A percentile compares a stretch with the other conserved stretches of the same genome.
These are phyloP conservation scores for Quadriops clusia DNA, from an alignment of 2,888 invertebrate species.

Conservation along the genomic window DNA sequence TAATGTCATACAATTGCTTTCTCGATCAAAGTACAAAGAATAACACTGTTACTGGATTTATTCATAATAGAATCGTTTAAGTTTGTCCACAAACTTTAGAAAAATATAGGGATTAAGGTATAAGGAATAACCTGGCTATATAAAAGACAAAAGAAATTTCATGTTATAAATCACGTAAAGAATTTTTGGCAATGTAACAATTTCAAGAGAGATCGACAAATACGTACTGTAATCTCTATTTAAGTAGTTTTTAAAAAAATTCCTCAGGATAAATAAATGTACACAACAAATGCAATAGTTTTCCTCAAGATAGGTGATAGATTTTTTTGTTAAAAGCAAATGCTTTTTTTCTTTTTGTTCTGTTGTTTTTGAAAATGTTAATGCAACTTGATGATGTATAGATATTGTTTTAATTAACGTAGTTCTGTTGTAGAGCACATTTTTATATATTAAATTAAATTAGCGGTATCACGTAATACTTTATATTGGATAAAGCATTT, in stretches of 20 bases:
- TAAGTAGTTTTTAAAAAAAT: conserved; percentile 27
- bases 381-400: too few relatives aligned
- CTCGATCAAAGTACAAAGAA: too few relatives aligned
- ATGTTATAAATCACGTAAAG: conserved; percentile 6
- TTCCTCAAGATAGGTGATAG: conserved; percentile 24
- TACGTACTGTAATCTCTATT: conserved; percentile 31
- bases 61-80: conserved; percentile 15
- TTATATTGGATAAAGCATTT: too few relatives aligned
- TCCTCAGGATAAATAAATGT: conserved; percentile 35
- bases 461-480: too few relatives aligned
- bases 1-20: too few relatives aligned
- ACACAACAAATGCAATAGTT: conserved; percentile 33
- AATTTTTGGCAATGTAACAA: conserved; percentile 14
- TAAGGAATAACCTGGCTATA: conserved; percentile 11
- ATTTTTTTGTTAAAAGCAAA: conserved; percentile 20
- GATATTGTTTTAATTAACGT: too few relatives aligned
- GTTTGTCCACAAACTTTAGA: conserved; percentile 20
- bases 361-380: conserved; percentile 2
- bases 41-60: too few relatives aligned
- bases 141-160: conserved; percentile 1
- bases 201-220: conserved; percentile 16
- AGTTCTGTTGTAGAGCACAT: too few relatives aligned
- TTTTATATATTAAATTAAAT: conserved; percentile 17
- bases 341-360: conserved; percentile 18
- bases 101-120: conserved; percentile 30